phyloP scores from a whole-genome alignment of 2,888 invertebrate species.

The Suillia variegata region DNA sequence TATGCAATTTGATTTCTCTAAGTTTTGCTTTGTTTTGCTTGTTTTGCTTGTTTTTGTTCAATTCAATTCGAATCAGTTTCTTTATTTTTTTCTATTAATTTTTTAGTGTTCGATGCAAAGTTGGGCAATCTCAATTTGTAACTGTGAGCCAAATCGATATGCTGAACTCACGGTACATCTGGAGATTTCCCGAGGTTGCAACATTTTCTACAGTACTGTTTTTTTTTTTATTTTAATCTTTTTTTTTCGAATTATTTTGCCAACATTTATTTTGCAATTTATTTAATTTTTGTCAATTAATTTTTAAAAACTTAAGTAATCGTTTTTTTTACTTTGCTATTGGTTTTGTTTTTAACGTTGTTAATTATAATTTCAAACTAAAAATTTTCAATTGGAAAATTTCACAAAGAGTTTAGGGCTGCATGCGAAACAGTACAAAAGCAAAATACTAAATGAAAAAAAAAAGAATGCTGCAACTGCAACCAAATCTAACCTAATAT shows the following conservation, averaged over 20 bases:
- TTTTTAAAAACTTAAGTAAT: neutral
- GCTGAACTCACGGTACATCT: conserved; percentile 61
- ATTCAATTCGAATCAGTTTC: conserved; percentile 16
- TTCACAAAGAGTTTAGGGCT: neutral
- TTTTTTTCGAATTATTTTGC: neutral
- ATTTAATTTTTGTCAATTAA: conserved; percentile 30
- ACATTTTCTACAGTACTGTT: conserved; percentile 49
- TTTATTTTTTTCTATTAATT: neutral
- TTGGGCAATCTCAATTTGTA: conserved; percentile 98
- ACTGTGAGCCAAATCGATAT: conserved; percentile 79
- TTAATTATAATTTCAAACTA: too few relatives aligned
- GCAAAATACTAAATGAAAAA: conserved; percentile 36
- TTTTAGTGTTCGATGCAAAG: conserved; percentile 57
- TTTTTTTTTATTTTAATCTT: conserved; percentile 25
- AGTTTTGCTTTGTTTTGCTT: neutral
- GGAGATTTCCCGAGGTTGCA: conserved; percentile 60
- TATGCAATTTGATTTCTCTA: too few relatives aligned
- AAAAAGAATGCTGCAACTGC: conserved; percentile 17
- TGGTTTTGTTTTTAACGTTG: neutral
- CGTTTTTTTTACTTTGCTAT: conserved; percentile 39
- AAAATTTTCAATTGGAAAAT: too few relatives aligned
- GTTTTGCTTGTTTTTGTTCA: conserved; percentile 24
- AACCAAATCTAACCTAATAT: conserved; percentile 5
- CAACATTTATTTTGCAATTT: neutral
- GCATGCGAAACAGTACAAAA: conserved; percentile 18